Base-by-base conservation (phyloP, 2,888 invertebrate genomes). In the Parnassius apollo region DNA sequence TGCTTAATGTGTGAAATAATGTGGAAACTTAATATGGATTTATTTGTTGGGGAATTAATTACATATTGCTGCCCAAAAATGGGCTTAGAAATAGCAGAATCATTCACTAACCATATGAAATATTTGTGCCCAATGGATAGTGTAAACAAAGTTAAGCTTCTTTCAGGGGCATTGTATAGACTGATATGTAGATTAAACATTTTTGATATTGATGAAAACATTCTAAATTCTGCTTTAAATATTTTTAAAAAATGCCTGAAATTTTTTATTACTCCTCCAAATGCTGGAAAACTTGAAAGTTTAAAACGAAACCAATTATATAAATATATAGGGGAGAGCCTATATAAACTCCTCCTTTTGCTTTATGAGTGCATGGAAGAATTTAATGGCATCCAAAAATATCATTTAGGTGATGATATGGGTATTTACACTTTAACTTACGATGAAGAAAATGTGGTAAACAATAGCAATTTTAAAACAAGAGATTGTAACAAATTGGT, bases 1-100 rank as follows among this genome's bases (percentile, higher is more conserved):
- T 84, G 80, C 67, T 75, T 91, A 4, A 77, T 91, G 80, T 84
- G 86, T 71, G 90, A 90, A 74, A 70, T 91, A 62, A 73, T 91
- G 57, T 89, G 85, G 85, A 79, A 80, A 48, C 73, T 89, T 1
- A 71, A 81, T 53, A 83, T 91, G 81, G 82, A 85, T 8, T 66
- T 67, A 42, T 89, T 83, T 77, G 67, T 85, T 2, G 77, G 75
- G 69, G 90, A 91, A 80, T 73, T 84, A 57, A 81, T 91, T 64
- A 72, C 78, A 10, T 86, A 74, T 61, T 73, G 76, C 60, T 72
- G 78, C 67, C 89, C 91, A 4, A 74, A 77, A 54, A 66, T 91
- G 12, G 79, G 82, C 56, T n/a, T 86, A 49, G 81, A 89, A 71
- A 74, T 91, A 8, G 79, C 83, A 1, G 73, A 73, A 59, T 78